Evolutionary conservation across 2,888 invertebrate genomes (phyloP).

Genomic region (Drosophila atroscutellata): DNA sequence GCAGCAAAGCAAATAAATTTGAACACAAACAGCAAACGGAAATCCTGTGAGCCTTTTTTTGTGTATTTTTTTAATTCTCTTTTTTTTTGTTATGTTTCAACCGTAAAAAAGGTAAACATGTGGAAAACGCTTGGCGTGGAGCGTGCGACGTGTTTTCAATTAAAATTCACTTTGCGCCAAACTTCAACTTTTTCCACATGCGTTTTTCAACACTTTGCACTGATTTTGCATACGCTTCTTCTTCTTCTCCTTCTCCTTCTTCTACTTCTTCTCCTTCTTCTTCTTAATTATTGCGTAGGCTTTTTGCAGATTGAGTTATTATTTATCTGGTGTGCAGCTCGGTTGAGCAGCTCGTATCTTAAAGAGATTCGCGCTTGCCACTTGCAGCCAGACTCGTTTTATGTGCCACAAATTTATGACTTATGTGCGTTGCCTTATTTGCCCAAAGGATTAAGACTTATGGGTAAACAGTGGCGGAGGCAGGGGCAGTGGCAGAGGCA

Average conservation of each 20-base stretch:
- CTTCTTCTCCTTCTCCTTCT: neutral
- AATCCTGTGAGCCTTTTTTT: conserved; percentile 70
- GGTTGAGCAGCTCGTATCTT: conserved; percentile 74
- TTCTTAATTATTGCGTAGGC: conserved; percentile 41
- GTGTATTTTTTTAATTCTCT: neutral
- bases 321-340: conserved; percentile 54
- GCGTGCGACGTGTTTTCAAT: conserved; percentile 50
- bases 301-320: conserved; percentile 70
- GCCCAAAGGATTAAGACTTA: conserved; percentile 71
- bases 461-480: conserved; percentile 5
- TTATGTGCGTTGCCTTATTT: conserved; percentile 66
- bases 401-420: conserved; percentile 78
- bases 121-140: conserved; percentile 52
- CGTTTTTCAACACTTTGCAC: conserved; percentile 23
- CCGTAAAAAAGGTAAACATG: conserved; percentile 52
- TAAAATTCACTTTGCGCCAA: conserved; percentile 69
- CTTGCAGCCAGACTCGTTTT: conserved; percentile 43
- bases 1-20: conserved; percentile 53
- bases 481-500: neutral
- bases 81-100: neutral
- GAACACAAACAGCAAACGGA: conserved; percentile 68
- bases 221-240: neutral
- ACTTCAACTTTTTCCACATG: conserved; percentile 24
- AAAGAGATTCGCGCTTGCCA: conserved; percentile 17
- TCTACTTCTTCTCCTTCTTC: neutral